Evolutionary conservation across 2,113 vertebrate genomes (phyloP).

Genomic region (Ranitomeya imitator): DNA sequence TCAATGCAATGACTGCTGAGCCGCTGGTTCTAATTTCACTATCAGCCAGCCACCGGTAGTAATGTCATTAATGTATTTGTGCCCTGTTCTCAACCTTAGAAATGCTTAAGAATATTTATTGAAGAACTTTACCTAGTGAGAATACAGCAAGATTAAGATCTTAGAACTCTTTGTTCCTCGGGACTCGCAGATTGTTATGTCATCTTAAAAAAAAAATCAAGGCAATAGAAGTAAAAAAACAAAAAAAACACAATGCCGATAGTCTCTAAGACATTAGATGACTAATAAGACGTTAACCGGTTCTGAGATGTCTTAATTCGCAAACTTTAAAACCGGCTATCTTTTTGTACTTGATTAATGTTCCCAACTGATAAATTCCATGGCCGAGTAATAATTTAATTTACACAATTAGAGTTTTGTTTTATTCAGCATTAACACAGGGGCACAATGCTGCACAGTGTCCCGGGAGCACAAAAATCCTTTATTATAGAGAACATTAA

Average conservation of each 20-base stretch:
- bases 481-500: conserved; percentile 53
- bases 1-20: conserved; percentile 18
- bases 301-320: neutral
- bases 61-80: conserved; percentile 2
- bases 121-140: conserved; percentile 11
- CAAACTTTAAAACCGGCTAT: neutral
- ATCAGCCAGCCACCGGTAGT: neutral
- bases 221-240: neutral
- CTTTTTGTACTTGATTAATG: conserved; percentile 9
- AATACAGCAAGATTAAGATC: conserved; percentile 13
- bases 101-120: neutral
- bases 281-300: neutral
- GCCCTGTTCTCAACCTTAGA: neutral
- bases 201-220: conserved; percentile 13
- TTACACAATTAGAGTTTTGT: conserved; percentile 52
- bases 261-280: neutral
- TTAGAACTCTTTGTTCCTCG: neutral
- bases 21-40: conserved; percentile 3
- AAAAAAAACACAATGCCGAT: neutral
- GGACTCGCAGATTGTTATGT: neutral
- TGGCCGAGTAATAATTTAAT: conserved; percentile 45
- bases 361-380: conserved; percentile 38
- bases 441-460: conserved; percentile 18
- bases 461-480: conserved; percentile 40
- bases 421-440: conserved; percentile 46